Base-by-base conservation (phyloP, 2,888 invertebrate genomes). In the Lampropteryx suffumata region DNA sequence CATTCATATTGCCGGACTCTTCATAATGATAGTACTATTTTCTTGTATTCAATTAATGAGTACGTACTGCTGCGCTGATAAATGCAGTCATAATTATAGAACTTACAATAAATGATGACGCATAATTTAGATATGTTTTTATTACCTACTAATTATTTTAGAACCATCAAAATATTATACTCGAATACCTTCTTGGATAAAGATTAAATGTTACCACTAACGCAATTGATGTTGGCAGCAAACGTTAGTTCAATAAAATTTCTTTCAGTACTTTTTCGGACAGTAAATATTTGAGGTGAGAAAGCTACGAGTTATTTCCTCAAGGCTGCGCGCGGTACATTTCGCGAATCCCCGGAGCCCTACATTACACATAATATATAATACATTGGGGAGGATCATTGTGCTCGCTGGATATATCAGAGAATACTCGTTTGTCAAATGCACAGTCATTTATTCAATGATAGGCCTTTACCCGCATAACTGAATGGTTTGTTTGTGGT, bases 371-470 rank as follows among this genome's bases (percentile, higher is more conserved):
- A 59, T 57, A 55, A 57, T 61, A 85, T 84, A 84, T 84, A 85
- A 84, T 83, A 84, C 85, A 80, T 81, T 76, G 76, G 83, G 82
- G 85, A 82, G 86, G 82, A 86, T 86, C 85, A 84, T 84, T 84
- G 81, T 82, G 76, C 83, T 83, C 79, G 79, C 75, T 80, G 83
- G 80, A 86, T 86, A 84, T 84, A 82, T 83, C 81, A 78, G 80
- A 74, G 84, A 82, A 85, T 83, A 82, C 85, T 88, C 89, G 84
- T 89, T 89, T 89, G 86, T 89, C 86, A 88, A 88, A 89, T 84
- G 85, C 79, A 82, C 82, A 84, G 84, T 85, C 86, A 87, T 89
- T 85, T 88, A 88, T 86, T 79, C 80, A 82, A 86, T 81, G 86
- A 81, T 80, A 76, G 53, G 57, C 49, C 54, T 59, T 59, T 55